A percentile compares a stretch with the other conserved stretches of the same genome.
These are phyloP conservation scores for Kryptolebias marmoratus DNA, from an alignment of 2,113 vertebrate genomes.

Conservation along the genomic window DNA sequence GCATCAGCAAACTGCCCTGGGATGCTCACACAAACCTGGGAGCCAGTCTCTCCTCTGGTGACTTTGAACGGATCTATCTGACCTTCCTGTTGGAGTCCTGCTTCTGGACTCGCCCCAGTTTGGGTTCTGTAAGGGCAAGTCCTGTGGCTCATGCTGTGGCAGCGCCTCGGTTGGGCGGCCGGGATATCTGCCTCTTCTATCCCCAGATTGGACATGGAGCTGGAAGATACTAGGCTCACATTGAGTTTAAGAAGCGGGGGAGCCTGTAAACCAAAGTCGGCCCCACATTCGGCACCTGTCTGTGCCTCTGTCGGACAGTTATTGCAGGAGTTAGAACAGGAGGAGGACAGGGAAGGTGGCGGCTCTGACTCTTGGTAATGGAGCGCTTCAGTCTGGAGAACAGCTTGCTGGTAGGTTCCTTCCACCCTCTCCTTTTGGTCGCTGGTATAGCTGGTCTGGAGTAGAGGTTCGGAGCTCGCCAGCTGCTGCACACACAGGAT, in stretches of 20 bases:
- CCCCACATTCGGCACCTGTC: conserved; percentile 33
- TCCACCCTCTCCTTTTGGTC: conserved; percentile 57
- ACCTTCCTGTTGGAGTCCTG: accelerated
- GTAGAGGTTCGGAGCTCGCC: conserved; percentile 80
- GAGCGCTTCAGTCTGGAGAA: conserved; percentile 71
- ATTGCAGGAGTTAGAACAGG: conserved; percentile 73
- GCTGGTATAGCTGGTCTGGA: conserved; percentile 52
- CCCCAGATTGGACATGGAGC: conserved; percentile 31
- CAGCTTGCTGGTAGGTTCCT: conserved; percentile 62
- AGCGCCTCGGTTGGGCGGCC: conserved; percentile 27
- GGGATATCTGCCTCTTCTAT: conserved; percentile 16
- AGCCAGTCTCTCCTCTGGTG: conserved; percentile 37
- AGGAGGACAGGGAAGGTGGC: conserved; percentile 68
- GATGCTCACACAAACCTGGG: conserved; percentile 70
- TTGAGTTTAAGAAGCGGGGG: conserved; percentile 72
- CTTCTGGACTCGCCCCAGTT: not conserved
- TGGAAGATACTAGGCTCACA: conserved; percentile 73
- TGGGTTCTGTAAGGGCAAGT: conserved; percentile 56
- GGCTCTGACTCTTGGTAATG: conserved; percentile 78
- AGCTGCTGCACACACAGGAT: conserved; percentile 78
- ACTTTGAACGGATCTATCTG: not conserved
- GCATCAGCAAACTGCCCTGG: conserved; percentile 53
- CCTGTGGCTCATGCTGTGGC: conserved; percentile 77
- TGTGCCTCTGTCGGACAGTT: conserved; percentile 65
- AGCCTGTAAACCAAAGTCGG: conserved; percentile 43